Evolutionary conservation across 2,113 vertebrate genomes (phyloP).

Genomic region (Orycteropus afer): DNA sequence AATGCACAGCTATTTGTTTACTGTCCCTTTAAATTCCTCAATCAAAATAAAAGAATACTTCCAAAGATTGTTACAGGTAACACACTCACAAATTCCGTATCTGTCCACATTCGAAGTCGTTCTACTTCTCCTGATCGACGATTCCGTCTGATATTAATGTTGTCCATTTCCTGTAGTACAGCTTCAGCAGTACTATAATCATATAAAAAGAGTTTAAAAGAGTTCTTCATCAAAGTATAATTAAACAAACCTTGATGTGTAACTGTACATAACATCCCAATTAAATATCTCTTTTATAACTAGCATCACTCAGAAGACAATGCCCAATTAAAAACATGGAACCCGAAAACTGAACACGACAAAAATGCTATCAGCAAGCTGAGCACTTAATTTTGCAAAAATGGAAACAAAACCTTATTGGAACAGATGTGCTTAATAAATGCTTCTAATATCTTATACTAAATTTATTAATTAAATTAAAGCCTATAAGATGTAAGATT

Average conservation of each 20-base stretch:
- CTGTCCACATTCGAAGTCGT: conserved; percentile 99
- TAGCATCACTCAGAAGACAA: conserved; percentile 37
- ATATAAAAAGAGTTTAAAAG: conserved; percentile 51
- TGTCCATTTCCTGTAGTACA: conserved; percentile 99
- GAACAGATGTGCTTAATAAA: neutral
- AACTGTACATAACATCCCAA: neutral
- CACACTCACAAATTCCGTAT: conserved; percentile 95
- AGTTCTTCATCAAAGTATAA: neutral
- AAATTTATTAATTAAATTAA: conserved; percentile 37
- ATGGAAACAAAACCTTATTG: neutral
- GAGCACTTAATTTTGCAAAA: neutral
- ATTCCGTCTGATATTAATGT: conserved; percentile 97
- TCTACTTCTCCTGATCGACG: conserved; percentile 94
- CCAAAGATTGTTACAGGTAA: neutral
- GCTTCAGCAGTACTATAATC: conserved; percentile 95
- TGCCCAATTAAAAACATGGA: neutral
- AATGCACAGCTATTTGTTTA: neutral
- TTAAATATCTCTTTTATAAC: neutral
- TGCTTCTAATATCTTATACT: neutral
- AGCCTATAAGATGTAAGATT: conserved; percentile 35
- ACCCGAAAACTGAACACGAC: too few relatives aligned
- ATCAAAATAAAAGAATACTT: neutral
- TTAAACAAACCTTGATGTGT: conserved; percentile 40
- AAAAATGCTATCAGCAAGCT: neutral
- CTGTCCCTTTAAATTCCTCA: conserved; percentile 18